Evolutionary conservation across 2,797 vertebrate species (phyloP), one percentile per base, ranked within the genome.

Genomic region (Euthynnus affinis): DNA sequence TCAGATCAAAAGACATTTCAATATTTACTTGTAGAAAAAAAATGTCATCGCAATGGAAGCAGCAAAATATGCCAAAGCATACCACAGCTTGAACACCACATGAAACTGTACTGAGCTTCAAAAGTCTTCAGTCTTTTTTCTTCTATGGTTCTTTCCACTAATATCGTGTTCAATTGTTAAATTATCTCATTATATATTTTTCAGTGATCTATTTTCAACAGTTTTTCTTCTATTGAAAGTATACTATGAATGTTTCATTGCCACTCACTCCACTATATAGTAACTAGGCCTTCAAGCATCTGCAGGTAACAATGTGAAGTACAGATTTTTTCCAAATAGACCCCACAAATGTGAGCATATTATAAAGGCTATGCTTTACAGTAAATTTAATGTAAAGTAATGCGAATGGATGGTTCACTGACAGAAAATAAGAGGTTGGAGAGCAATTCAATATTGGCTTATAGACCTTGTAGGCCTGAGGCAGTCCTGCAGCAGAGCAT

Each of bases 391-490:
- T 32, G 29, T 32, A 40, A 9, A 4, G n/a, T 37, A 29, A 80
- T 37, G 53, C 40, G 9, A 72, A 66, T 22, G 20, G 25, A 53
- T 14, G 53, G 25, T 25, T 71, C 55, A 4, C 23, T 48, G 32
- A 40, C n/a, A 77, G 25, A 57, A 71, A 65, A 74, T 44, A 72
- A 69, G 22, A 68, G 55, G 32, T 13, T 65, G 23, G 23, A 73
- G 44, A 74, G 52, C 34, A 70, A 29, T 62, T 81, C 20, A 61
- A 18, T 71, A 17, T 57, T 25, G 32, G 44, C 29, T 68, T 69
- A 42, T 29, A 56, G 32, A 56, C 37, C n/a, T 25, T 67, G 66
- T 61, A 52, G 62, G 74, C 48, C 71, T 46, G 63, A 65, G 75
- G 63, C 67, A 53, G 55, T 65, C 40, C 46, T 75, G 71, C 67